Conservation (phyloP, 2,797 vertebrate species). For the Loriculus beryllinus region DNA sequence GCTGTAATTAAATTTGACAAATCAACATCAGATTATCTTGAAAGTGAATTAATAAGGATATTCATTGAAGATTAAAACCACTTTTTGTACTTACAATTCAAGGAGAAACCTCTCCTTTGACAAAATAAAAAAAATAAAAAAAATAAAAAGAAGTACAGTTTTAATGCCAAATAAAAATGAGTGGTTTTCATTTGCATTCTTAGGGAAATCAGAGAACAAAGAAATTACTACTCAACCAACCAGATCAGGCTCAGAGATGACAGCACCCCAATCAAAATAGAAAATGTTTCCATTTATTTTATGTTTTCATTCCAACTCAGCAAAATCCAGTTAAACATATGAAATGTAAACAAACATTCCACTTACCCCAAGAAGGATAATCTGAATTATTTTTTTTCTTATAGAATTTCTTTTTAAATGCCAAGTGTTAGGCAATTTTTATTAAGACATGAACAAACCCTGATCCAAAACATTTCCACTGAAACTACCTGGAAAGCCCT, state of each 20-base stretch:
- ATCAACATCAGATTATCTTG: constrained; percentile 99
- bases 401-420: constrained; percentile 28
- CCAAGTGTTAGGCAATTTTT: background rate
- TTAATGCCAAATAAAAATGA: constrained; percentile 81
- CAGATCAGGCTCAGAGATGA: constrained; percentile 73
- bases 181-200: constrained; percentile 81
- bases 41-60: constrained; percentile 95
- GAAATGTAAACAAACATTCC: constrained; percentile 62
- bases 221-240: constrained; percentile 79
- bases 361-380: constrained; percentile 29
- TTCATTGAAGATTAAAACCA: constrained; percentile 84
- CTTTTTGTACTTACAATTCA: constrained; percentile 81
- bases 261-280: constrained; percentile 77
- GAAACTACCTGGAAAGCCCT: constrained; percentile 21
- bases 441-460: background rate
- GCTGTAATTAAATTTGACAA: constrained; percentile 99
- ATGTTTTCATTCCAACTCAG: constrained; percentile 58
- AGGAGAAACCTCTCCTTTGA: constrained; percentile 79
- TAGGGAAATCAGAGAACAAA: constrained; percentile 81
- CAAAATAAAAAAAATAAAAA: constrained; percentile 66
- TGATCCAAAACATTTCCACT: background rate
- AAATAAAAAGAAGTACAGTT: constrained; percentile 74
- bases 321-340: constrained; percentile 67
- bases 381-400: background rate
- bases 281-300: constrained; percentile 75